Evolutionary conservation across 2,113 vertebrate genomes (phyloP).

Genomic region (Anolis sagrei): DNA sequence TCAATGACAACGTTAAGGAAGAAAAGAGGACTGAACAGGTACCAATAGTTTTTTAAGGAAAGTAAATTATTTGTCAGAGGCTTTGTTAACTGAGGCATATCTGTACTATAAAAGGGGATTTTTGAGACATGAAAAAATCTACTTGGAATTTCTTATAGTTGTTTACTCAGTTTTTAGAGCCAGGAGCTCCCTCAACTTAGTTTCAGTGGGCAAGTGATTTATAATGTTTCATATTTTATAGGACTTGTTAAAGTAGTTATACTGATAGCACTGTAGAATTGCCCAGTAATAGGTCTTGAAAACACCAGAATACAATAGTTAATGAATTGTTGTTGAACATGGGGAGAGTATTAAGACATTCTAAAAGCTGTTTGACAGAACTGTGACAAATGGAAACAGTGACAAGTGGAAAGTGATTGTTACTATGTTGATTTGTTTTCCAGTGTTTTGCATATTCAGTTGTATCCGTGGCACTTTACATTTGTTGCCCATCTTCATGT

Average conservation of each 20-base stretch:
- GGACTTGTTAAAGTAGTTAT: neutral
- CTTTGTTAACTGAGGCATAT: no score
- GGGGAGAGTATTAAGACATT: neutral
- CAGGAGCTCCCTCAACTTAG: no score
- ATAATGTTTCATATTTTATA: neutral
- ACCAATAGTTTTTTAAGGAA: no score
- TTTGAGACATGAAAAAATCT: no score
- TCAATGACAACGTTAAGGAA: no score
- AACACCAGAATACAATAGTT: neutral
- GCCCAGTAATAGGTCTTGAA: neutral
- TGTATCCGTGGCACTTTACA: neutral
- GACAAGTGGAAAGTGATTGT: neutral
- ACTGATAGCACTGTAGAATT: neutral
- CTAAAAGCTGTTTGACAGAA: neutral
- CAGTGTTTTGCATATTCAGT: neutral
- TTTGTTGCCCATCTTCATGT: neutral
- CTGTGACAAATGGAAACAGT: neutral
- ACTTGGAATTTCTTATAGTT: neutral
- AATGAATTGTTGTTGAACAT: neutral
- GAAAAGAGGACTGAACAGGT: no score
- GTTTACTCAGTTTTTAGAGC: neutral
- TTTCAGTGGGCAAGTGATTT: neutral
- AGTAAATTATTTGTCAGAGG: no score
- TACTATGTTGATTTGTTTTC: neutral
- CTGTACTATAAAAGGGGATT: no score